A percentile compares a stretch with the other conserved stretches of the same genome.
phyloP scores from a whole-genome alignment of 2,113 vertebrate genomes.

The Jaculus jaculus region DNA sequence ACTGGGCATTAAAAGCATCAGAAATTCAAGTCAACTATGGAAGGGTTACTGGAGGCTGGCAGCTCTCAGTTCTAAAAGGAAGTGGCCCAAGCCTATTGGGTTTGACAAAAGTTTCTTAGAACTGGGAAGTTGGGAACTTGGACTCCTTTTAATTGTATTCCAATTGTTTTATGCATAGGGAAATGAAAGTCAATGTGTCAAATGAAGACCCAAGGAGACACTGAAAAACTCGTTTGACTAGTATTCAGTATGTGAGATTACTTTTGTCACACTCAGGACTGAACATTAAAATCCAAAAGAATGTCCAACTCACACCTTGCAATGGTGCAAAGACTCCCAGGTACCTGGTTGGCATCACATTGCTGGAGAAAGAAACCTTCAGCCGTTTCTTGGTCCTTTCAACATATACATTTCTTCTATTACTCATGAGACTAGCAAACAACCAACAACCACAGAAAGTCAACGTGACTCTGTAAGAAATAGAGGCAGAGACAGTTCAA shows the following conservation, averaged over 20 bases:
- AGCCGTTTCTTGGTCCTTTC: no score
- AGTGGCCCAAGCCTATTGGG: constrained; percentile 39
- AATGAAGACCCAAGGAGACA: constrained; percentile 80
- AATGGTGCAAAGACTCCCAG: no score
- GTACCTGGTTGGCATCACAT: no score
- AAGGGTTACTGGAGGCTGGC: constrained; percentile 50
- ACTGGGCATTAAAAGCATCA: constrained; percentile 58
- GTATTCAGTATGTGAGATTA: constrained; percentile 85
- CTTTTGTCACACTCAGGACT: no score
- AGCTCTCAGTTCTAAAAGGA: constrained; percentile 55
- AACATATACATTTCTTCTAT: no score
- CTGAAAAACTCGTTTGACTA: constrained; percentile 85
- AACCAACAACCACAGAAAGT: no score
- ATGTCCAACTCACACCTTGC: no score
- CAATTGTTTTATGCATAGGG: constrained; percentile 73
- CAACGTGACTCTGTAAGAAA: no score
- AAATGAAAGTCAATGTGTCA: constrained; percentile 74
- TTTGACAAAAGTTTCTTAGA: constrained; percentile 65
- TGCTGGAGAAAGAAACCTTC: no score
- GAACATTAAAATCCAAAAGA: no score
- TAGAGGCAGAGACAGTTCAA: no score
- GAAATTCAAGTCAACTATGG: constrained; percentile 66
- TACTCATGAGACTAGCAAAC: no score
- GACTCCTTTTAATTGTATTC: constrained; percentile 74
- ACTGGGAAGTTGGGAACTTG: constrained; percentile 59